Base-by-base conservation (phyloP, 2,888 invertebrate species). In the Tupiocoris notatus region DNA sequence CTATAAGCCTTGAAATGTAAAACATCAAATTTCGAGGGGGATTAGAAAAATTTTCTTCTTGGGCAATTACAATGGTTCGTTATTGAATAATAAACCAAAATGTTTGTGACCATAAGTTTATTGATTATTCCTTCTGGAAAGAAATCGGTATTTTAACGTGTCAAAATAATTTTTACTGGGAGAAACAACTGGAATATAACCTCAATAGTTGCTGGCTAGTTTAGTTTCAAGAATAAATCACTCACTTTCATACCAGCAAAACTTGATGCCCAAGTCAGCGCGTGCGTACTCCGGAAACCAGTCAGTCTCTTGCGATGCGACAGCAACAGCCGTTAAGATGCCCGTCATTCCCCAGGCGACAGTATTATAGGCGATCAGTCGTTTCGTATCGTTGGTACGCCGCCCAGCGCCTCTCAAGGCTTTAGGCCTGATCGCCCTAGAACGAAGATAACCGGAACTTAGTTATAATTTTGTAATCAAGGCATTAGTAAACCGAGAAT, bases 341-440 rank as follows among this genome's bases (percentile, higher is more conserved):
- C 88, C 81, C 0, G 92, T 87, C 9, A 89, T 81, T 1, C 89
- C 88, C 92, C 92, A 93, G 0, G 91, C 91, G 82, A 91, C 92
- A 0, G 89, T 62, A 0, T 89, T 90, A 82, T 92, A 93, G 82
- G 86, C 85, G 1, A 89, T 75, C 82, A 92, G 91, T 77, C 88
- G 75, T 1, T 79, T 73, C n/a, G 66, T 59, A 39, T 77, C 78
- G 39, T 63, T 61, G 12, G 25, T 18, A 3, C 59, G 6, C 18
- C 59, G 65, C 6, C 39, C 39, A 12, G 39, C 39, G 3, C 39
- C 65, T 21, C 64, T 63, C 21, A 74, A 25, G 17, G 70, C 66
- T 6, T 64, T 74, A 39, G 77, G 77, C 21, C 76, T 70, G 16
- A 68, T 64, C 22, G 75, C 21, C 39, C 73, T 73, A 62, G 18